Conservation (phyloP, 92 coral and sea anemone species). For the Epizoanthus scotinus region DNA sequence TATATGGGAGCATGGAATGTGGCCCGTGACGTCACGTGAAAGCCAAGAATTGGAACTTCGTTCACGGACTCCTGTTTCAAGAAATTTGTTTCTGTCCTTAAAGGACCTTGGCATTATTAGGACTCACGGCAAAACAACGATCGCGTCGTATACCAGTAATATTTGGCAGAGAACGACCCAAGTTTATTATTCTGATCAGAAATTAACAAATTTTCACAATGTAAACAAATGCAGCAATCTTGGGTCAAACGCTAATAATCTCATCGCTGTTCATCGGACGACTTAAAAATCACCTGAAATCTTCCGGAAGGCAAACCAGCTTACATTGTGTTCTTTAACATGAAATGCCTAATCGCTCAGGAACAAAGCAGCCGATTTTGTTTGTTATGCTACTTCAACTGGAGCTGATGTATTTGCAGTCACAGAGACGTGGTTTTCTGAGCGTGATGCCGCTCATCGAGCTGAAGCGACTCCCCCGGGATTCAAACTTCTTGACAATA, state of each 20-base stretch:
- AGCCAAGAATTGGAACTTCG: neutral
- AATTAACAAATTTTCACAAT: slow-evolving; percentile 43
- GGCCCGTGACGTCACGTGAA: too few relatives aligned
- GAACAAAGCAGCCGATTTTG: slow-evolving; percentile 41
- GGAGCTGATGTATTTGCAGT: slow-evolving; percentile 45
- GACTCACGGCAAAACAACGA: slow-evolving; percentile 40
- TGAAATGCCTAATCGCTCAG: slow-evolving; percentile 31
- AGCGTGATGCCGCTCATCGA: slow-evolving; percentile 36
- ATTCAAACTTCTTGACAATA: slow-evolving; percentile 38
- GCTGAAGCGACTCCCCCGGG: slow-evolving; percentile 29
- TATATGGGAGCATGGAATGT: too few relatives aligned
- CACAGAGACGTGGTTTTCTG: slow-evolving; percentile 46
- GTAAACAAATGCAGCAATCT: slow-evolving; percentile 28
- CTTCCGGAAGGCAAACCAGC: neutral
- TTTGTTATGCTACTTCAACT: slow-evolving; percentile 40
- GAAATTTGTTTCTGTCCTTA: slow-evolving; percentile 45
- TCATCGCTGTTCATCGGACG: slow-evolving; percentile 4
- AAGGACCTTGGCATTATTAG: slow-evolving; percentile 38
- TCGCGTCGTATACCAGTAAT: slow-evolving; percentile 32
- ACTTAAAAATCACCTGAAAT: slow-evolving; percentile 1
- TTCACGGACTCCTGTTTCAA: slow-evolving; percentile 33
- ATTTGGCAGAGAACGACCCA: slow-evolving; percentile 36
- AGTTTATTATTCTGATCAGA: slow-evolving; percentile 46
- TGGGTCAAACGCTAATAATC: slow-evolving; percentile 11
- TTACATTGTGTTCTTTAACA: slow-evolving; percentile 16